Evolutionary conservation across 2,888 invertebrate species (phyloP).

Genomic region (Nomada hirtipes): DNA sequence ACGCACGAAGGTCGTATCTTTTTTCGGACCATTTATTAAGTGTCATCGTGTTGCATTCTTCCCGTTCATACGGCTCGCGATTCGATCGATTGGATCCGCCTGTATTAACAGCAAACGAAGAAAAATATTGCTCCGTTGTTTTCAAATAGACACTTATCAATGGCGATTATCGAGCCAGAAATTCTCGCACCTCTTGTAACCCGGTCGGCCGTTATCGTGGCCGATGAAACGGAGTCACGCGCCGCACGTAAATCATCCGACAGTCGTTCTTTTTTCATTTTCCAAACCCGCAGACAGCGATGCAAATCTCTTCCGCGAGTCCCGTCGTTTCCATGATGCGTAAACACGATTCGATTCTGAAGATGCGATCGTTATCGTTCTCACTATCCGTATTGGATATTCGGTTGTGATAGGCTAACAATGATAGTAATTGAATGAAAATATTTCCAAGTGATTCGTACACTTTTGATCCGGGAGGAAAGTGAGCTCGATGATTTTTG

Average conservation of each 20-base stretch:
- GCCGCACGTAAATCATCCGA: too few relatives aligned
- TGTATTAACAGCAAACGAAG: slow-evolving; percentile 27
- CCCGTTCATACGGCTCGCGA: slow-evolving; percentile 23
- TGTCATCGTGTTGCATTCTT: slow-evolving; percentile 1
- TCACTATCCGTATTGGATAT: neutral
- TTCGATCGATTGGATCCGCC: slow-evolving; percentile 27
- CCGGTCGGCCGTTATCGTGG: neutral
- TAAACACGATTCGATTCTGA: slow-evolving; percentile 24
- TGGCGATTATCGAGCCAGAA: slow-evolving; percentile 27
- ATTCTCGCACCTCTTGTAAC: slow-evolving; percentile 19
- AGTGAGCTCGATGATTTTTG: too few relatives aligned
- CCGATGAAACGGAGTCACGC: slow-evolving; percentile 7
- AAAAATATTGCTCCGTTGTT: slow-evolving; percentile 13
- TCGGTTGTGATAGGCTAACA: too few relatives aligned
- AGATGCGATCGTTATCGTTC: slow-evolving; percentile 28
- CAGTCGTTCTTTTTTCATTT: neutral
- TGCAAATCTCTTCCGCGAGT: slow-evolving; percentile 5
- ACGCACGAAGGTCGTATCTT: slow-evolving; percentile 52
- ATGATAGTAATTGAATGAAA: too few relatives aligned
- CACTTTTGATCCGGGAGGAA: too few relatives aligned
- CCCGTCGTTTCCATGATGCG: slow-evolving; percentile 13
- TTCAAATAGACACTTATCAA: slow-evolving; percentile 34
- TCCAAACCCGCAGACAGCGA: neutral
- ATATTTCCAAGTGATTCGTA: too few relatives aligned
- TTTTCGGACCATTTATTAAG: slow-evolving; percentile 51